phyloP scores from a whole-genome alignment of 1,140 invertebrate genomes.

The Eubasilissa regina region DNA sequence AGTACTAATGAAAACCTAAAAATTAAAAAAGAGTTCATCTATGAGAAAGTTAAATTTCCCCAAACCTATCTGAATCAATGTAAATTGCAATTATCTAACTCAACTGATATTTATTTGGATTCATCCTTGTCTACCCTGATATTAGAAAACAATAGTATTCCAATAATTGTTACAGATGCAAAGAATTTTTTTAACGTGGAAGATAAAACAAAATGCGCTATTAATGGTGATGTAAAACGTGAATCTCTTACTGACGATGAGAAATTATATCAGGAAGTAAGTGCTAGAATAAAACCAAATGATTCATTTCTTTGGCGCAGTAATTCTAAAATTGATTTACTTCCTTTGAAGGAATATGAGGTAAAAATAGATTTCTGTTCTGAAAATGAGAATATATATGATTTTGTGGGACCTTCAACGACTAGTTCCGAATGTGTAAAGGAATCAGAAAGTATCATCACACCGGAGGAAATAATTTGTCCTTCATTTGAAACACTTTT shows the following conservation, averaged over 20 bases:
- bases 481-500: conserved; percentile 50
- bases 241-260: conserved; percentile 55
- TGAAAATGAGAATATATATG: conserved; percentile 47
- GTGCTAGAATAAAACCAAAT: conserved; percentile 67
- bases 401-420: conserved; percentile 35
- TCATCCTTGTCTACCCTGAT: neutral
- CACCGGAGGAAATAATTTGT: conserved; percentile 36
- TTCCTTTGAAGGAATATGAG: conserved; percentile 34
- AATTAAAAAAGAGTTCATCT: conserved; percentile 64
- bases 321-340: conserved; percentile 49
- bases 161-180: neutral
- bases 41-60: conserved; percentile 68
- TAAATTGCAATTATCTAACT: conserved; percentile 38
- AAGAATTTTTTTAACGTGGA: neutral
- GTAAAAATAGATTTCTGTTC: conserved; percentile 28
- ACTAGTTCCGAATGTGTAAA: conserved; percentile 3
- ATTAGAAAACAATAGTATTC: neutral
- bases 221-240: conserved; percentile 12
- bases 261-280: conserved; percentile 64
- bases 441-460: neutral
- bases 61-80: conserved; percentile 60
- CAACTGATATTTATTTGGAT: conserved; percentile 19
- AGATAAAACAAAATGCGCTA: neutral
- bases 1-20: conserved; percentile 40
- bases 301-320: conserved; percentile 71